Conservation (phyloP, 2,888 invertebrate genomes). For the Drymonia ruficornis region DNA sequence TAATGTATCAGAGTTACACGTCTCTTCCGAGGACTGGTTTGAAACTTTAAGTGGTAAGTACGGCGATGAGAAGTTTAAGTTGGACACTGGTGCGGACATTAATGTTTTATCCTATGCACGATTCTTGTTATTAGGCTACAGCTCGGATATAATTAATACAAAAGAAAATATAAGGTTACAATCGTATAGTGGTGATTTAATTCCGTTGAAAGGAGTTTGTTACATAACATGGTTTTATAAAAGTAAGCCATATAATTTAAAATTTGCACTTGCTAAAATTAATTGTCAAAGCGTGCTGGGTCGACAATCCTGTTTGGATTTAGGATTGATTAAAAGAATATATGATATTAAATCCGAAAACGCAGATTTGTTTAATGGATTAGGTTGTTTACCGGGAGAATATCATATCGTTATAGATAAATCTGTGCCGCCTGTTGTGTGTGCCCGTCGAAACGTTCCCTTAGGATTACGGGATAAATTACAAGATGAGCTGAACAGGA, state of each 20-base stretch:
- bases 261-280: too few species aligned
- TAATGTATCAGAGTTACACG: background rate
- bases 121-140: background rate
- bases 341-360: background rate
- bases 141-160: background rate
- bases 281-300: slow-evolving; percentile 2
- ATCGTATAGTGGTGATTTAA: background rate
- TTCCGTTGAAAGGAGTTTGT: too few species aligned
- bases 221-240: too few species aligned
- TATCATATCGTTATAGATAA: slow-evolving; percentile 7
- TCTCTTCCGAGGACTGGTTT: background rate
- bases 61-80: slow-evolving; percentile 12
- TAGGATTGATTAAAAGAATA: background rate
- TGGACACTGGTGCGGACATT: slow-evolving; percentile 13
- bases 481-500: slow-evolving; percentile 12
- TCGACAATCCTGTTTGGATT: background rate
- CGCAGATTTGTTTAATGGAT: slow-evolving; percentile 8
- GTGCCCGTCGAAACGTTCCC: slow-evolving; percentile 8
- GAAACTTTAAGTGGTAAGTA: background rate
- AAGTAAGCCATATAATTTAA: too few species aligned
- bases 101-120: background rate
- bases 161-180: background rate
- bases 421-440: slow-evolving; percentile 3
- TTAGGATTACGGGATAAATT: slow-evolving; percentile 7
- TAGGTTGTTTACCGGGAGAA: slow-evolving; percentile 7